Evolutionary conservation across 1,140 invertebrate genomes (phyloP).

Genomic region (Lamellibrachia luymesi): DNA sequence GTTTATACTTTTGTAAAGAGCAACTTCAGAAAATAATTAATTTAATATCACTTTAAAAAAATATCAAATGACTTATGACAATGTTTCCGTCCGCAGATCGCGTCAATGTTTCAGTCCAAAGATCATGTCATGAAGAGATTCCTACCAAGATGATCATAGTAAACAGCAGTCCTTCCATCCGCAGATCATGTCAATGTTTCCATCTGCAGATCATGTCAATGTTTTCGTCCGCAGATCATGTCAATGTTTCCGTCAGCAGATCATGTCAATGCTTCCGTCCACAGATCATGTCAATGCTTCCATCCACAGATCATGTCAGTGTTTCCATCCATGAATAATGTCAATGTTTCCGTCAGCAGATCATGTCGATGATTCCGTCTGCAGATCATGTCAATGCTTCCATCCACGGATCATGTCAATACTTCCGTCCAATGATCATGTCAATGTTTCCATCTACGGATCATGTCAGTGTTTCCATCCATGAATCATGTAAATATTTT

Average conservation of each 20-base stretch:
- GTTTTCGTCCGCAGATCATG: too few species aligned
- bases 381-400: too few species aligned
- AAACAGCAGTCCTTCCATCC: not conserved
- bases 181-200: not conserved
- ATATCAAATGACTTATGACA: not conserved
- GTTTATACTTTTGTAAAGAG: not conserved
- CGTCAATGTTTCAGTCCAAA: not conserved
- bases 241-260: too few species aligned
- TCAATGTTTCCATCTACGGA: too few species aligned
- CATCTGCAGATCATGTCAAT: not conserved
- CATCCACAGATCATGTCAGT: not conserved
- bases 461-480: too few species aligned
- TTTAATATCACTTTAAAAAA: not conserved
- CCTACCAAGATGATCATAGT: not conserved
- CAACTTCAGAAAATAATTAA: not conserved
- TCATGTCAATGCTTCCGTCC: not conserved
- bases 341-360: too few species aligned
- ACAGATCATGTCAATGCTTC: not conserved
- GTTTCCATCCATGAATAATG: too few species aligned
- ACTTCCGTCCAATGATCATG: too few species aligned
- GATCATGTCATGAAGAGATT: not conserved
- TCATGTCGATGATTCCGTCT: too few species aligned
- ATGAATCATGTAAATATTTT: too few species aligned
- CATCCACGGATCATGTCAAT: too few species aligned
- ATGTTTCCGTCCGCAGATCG: not conserved